Evolutionary conservation across 2,888 invertebrate genomes (phyloP).

Genomic region (Mesorhabditis spiculigera): DNA sequence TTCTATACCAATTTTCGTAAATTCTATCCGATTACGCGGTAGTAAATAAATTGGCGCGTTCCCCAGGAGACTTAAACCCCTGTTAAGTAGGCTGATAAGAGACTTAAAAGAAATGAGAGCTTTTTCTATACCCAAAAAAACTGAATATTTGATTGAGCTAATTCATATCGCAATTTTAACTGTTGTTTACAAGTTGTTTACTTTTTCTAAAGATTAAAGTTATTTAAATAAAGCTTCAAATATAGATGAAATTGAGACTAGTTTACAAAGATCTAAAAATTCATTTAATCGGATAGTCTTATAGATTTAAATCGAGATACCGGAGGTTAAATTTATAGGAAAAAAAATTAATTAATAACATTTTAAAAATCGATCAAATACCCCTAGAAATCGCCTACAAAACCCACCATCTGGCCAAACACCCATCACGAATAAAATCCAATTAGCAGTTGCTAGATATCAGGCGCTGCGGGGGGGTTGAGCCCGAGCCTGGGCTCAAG

Average conservation of each 20-base stretch:
- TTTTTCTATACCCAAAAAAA: background rate
- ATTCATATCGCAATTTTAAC: background rate
- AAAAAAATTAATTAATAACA: background rate
- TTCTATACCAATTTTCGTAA: no score
- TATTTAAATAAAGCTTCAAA: background rate
- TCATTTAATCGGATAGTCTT: background rate
- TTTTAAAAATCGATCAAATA: no score
- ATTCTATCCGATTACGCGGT: no score
- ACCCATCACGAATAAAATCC: slow-evolving; percentile 16
- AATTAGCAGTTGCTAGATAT: background rate
- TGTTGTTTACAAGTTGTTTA: background rate
- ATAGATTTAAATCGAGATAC: no score
- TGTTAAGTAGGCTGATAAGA: no score
- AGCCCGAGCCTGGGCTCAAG: background rate
- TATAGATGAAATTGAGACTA: background rate
- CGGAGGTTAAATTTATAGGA: background rate
- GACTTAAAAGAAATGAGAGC: no score
- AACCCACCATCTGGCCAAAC: slow-evolving; percentile 28
- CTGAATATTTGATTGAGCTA: background rate
- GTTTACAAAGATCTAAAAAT: background rate
- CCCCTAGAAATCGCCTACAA: no score
- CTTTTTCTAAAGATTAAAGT: background rate
- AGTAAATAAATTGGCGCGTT: no score
- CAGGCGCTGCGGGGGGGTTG: background rate
- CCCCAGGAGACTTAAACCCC: no score